Conservation (phyloP, 2,888 invertebrate species). For the Acanthosepion lycidas region DNA sequence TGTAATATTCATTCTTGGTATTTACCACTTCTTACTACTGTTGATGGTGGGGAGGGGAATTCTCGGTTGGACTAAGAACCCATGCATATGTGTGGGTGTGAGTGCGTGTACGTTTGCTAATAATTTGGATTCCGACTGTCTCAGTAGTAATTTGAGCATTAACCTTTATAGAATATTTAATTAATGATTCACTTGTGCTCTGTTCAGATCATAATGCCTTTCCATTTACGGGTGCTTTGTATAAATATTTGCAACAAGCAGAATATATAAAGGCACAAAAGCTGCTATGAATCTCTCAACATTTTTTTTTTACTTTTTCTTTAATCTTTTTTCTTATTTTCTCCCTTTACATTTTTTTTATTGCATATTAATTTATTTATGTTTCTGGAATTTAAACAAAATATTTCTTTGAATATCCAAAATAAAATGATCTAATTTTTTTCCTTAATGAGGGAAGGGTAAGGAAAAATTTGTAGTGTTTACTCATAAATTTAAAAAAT, state of each 20-base stretch:
- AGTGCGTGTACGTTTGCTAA: not conserved
- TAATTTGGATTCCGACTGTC: not conserved
- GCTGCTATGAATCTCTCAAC: not conserved
- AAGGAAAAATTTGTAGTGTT: not conserved
- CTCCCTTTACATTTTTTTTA: not conserved
- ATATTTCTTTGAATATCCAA: not conserved
- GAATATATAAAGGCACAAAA: slow-evolving; percentile 6
- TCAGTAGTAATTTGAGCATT: not conserved
- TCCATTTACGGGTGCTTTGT: slow-evolving; percentile 18
- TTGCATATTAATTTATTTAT: not conserved
- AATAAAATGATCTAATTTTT: not conserved
- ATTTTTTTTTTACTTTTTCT: not conserved
- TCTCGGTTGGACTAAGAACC: not conserved
- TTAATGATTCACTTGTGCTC: not conserved
- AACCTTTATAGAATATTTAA: slow-evolving; percentile 20
- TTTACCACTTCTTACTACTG: not conserved
- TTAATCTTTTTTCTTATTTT: not conserved
- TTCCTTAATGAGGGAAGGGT: not conserved
- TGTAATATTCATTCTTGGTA: not conserved
- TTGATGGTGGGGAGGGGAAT: not conserved
- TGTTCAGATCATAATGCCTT: slow-evolving; percentile 20
- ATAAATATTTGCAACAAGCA: not conserved
- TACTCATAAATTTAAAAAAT: not conserved
- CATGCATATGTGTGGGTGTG: not conserved
- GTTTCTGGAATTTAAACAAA: not conserved